A percentile compares a stretch with the other conserved stretches of the same genome.
Evolutionary conservation across 35 echinoderm and acorn worm species (phyloP).

Genomic region (Hemicentrotus pulcherrimus): DNA sequence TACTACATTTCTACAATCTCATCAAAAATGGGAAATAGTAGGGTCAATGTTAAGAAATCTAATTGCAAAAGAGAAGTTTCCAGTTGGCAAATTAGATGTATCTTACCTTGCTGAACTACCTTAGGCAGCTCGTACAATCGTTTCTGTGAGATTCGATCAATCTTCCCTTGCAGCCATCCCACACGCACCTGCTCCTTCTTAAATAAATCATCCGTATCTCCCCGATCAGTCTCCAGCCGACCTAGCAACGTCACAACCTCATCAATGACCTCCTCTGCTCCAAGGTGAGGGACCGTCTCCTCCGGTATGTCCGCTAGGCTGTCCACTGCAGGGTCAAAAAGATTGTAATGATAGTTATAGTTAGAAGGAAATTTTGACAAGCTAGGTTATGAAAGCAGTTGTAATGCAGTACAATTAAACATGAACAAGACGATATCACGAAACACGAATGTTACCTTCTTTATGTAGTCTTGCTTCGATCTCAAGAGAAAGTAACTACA

Average conservation of each 20-base stretch:
- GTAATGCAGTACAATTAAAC: too few relatives aligned
- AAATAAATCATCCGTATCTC: slow-evolving; percentile 66
- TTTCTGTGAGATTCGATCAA: slow-evolving; percentile 80
- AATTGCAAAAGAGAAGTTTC: too few relatives aligned
- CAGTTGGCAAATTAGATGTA: not conserved
- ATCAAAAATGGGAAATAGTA: too few relatives aligned
- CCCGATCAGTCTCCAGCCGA: slow-evolving; percentile 83
- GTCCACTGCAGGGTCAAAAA: not conserved
- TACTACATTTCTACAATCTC: too few relatives aligned
- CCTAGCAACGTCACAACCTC: slow-evolving; percentile 85
- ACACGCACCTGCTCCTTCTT: slow-evolving; percentile 86
- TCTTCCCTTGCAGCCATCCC: slow-evolving; percentile 80
- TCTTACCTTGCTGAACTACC: slow-evolving; percentile 84
- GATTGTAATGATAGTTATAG: not conserved
- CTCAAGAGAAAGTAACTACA: too few relatives aligned
- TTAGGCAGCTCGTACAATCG: slow-evolving; percentile 79
- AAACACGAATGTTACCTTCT: too few relatives aligned
- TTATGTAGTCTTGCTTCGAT: too few relatives aligned
- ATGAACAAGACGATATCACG: too few relatives aligned
- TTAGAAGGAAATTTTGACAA: not conserved
- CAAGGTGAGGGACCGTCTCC: slow-evolving; percentile 77
- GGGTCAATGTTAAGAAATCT: too few relatives aligned
- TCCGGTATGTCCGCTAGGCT: slow-evolving; percentile 64
- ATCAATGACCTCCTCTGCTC: slow-evolving; percentile 96
- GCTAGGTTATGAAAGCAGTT: too few relatives aligned